Conservation (phyloP, 1,140 invertebrate species). For the Heliconius nattereri region DNA sequence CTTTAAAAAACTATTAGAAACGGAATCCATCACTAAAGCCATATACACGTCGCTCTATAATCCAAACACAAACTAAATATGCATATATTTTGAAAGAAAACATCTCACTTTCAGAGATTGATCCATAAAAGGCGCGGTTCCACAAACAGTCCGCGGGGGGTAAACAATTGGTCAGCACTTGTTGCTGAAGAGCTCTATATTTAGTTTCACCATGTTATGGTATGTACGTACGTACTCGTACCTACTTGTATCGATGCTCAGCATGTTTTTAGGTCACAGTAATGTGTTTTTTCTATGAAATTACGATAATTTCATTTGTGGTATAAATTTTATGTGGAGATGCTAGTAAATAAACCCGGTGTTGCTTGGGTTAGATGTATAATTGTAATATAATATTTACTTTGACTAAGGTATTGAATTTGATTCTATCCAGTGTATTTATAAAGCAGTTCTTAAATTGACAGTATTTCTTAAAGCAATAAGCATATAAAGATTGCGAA, state of each 20-base stretch:
- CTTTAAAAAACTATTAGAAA: too few relatives aligned
- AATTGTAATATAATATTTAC: not conserved
- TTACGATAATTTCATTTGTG: slow-evolving; percentile 11
- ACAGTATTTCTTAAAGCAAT: too few relatives aligned
- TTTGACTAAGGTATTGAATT: not conserved
- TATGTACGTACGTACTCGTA: not conserved
- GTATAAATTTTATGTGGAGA: not conserved
- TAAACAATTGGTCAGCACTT: slow-evolving; percentile 45
- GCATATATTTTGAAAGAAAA: not conserved
- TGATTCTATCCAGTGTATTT: not conserved
- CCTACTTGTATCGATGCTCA: slow-evolving; percentile 21
- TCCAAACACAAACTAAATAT: not conserved
- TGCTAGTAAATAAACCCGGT: not conserved
- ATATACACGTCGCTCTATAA: too few relatives aligned
- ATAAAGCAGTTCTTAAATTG: too few relatives aligned
- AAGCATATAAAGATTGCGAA: too few relatives aligned
- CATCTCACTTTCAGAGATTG: not conserved
- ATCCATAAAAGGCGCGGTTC: slow-evolving; percentile 14
- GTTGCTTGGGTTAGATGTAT: not conserved
- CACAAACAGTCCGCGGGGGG: slow-evolving; percentile 30
- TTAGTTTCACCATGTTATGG: slow-evolving; percentile 24
- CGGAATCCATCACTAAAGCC: too few relatives aligned
- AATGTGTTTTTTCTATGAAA: slow-evolving; percentile 6
- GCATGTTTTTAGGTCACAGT: slow-evolving; percentile 27
- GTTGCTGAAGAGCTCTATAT: slow-evolving; percentile 47